Base-by-base conservation (phyloP, 2,797 vertebrate species). In the Esox masquinongy region DNA sequence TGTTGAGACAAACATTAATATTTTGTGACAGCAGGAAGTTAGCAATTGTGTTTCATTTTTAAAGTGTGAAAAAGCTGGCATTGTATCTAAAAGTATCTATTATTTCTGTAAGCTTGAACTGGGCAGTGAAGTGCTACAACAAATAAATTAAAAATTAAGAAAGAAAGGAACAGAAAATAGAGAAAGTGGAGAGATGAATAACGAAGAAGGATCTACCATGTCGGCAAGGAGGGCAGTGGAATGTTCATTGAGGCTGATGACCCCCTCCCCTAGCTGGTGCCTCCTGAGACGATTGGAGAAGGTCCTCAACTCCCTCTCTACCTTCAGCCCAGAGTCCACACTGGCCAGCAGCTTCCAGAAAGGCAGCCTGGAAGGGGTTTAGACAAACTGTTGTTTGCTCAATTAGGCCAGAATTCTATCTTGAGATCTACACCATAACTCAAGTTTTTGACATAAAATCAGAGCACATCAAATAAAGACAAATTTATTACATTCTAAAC, bases 231-330 rank as follows among this genome's bases (percentile, higher is more conserved):
- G 70, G 76, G 90, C 84, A 7, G 96, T 97, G 94, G 94, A 92
- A 86, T 87, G 94, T 94, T 97, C 96, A 64, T 91, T 95, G 82
- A 97, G 93, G 80, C 91, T 93, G 90, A 97, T 95, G 80, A 96
- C 88, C 70, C 95, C 94, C 78, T 96, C 93, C 76, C 92, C 94
- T 0, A 97, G 90, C 76, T 73, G 88, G 80, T 96, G 94, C 82
- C 94, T 92, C 88, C 83, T 95, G 81, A 97, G 76, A 74, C 94
- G 95, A 88, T 92, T 95, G 74, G 89, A 92, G 88, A 97, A 95
- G 5, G 93, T 93, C 88, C 91, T 93, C 89, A 97, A 82, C 79
- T 97, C 96, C 84, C 91, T 92, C 87, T 94, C 94, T 76, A 96
- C 90, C 85, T 92, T 96, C 84, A 85, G 86, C 26, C 94, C 94